A percentile compares a stretch with the other conserved stretches of the same genome.
phyloP scores from a whole-genome alignment of 1,140 invertebrate species.

The Drosophila ironensis region DNA sequence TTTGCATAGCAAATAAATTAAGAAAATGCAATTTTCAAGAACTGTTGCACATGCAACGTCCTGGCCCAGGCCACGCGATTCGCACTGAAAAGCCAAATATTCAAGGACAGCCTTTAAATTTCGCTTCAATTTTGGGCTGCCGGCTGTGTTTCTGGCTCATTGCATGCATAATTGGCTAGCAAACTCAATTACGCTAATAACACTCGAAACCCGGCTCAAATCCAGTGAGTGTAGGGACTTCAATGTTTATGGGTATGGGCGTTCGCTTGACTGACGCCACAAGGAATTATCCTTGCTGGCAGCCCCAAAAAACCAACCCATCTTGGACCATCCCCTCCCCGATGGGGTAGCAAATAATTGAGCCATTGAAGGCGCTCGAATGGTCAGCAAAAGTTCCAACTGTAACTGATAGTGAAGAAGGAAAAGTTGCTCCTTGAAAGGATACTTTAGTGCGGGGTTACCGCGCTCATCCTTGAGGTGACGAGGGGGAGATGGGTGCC shows the following conservation, averaged over 20 bases:
- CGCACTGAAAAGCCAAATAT: constrained; percentile 20
- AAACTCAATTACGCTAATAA: constrained; percentile 60
- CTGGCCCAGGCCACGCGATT: background rate
- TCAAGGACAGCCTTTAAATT: constrained; percentile 50
- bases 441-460: background rate
- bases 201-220: constrained; percentile 46
- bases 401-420: constrained; percentile 51
- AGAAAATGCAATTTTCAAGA: constrained; percentile 79
- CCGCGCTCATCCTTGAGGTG: constrained; percentile 12
- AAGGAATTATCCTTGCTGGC: constrained; percentile 34
- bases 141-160: constrained; percentile 7
- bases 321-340: background rate
- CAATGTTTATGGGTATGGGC: constrained; percentile 39
- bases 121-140: background rate
- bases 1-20: constrained; percentile 78
- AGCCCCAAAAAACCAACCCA: constrained; percentile 25
- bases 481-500: background rate
- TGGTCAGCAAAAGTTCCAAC: constrained; percentile 64
- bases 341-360: constrained; percentile 52
- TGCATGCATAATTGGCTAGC: constrained; percentile 47
- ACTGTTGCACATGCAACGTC: constrained; percentile 42
- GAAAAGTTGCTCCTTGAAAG: constrained; percentile 69
- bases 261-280: constrained; percentile 35
- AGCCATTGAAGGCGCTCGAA: constrained; percentile 74
- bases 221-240: constrained; percentile 26